phyloP scores from a whole-genome alignment of 2,888 invertebrate genomes.

The Andrena flavipes region DNA sequence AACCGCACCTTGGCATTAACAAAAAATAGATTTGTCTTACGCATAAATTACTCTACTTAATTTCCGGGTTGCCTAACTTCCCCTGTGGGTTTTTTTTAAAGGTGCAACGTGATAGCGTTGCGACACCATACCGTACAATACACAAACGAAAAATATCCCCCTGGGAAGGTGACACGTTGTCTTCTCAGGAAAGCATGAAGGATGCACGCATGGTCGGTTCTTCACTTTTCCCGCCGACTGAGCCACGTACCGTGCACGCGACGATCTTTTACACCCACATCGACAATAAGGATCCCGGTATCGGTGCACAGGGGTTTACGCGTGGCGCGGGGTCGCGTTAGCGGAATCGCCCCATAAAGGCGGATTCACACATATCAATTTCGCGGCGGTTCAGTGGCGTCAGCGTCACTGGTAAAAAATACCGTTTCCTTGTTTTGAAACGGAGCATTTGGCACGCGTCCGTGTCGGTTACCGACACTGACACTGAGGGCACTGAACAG shows the following conservation, averaged over 20 bases:
- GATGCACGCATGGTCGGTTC: constrained; percentile 33
- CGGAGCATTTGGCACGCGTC: too few relatives aligned
- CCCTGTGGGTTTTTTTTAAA: background rate
- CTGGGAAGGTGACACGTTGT: background rate
- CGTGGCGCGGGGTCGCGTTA: background rate
- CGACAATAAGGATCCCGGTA: constrained; percentile 1
- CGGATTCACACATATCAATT: too few relatives aligned
- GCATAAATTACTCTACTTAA: background rate
- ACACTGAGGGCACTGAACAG: too few relatives aligned
- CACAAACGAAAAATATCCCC: background rate
- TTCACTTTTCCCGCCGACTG: constrained; percentile 53
- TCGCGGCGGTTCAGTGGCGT: too few relatives aligned
- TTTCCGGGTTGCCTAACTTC: background rate
- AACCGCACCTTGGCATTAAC: too few relatives aligned
- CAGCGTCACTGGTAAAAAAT: too few relatives aligned
- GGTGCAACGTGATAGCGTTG: background rate
- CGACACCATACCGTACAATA: background rate
- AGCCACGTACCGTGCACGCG: constrained; percentile 14
- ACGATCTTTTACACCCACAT: constrained; percentile 43
- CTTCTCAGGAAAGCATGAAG: background rate
- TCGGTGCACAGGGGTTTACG: background rate
- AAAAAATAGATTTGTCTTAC: too few relatives aligned
- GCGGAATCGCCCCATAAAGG: background rate
- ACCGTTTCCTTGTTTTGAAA: too few relatives aligned
- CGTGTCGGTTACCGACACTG: too few relatives aligned